These are phyloP conservation scores for Diachrysia chrysitis DNA, from an alignment of 2,888 invertebrate genomes.

Conservation along the genomic window DNA sequence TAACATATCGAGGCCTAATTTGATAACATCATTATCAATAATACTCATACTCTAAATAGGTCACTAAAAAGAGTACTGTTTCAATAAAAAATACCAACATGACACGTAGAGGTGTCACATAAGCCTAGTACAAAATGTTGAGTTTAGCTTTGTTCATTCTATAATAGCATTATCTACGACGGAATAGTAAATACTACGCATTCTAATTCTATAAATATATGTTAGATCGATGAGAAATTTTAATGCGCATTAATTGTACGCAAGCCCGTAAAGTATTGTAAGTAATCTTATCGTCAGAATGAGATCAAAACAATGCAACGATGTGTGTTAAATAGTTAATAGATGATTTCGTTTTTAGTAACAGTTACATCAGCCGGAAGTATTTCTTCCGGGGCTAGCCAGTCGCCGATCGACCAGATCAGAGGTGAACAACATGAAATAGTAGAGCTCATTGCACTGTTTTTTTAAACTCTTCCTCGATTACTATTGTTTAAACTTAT, in stretches of 20 bases:
- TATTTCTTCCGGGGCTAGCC: slow-evolving; percentile 81
- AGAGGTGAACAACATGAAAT: slow-evolving; percentile 65
- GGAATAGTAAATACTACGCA: slow-evolving; percentile 30
- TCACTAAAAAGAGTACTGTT: background rate
- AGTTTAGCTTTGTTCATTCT: background rate
- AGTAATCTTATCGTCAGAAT: slow-evolving; percentile 36
- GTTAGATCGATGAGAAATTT: slow-evolving; percentile 29
- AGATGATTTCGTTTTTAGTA: slow-evolving; percentile 62
- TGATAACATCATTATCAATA: too few species aligned
- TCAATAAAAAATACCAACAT: background rate
- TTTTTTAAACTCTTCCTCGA: slow-evolving; percentile 6
- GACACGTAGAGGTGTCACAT: background rate
- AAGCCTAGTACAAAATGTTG: background rate
- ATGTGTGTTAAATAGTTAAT: slow-evolving; percentile 11
- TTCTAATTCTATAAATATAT: slow-evolving; percentile 11
- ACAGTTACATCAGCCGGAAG: slow-evolving; percentile 81
- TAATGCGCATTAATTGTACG: slow-evolving; percentile 31
- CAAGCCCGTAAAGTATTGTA: slow-evolving; percentile 14
- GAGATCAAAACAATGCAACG: slow-evolving; percentile 26
- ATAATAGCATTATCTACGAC: slow-evolving; percentile 23
- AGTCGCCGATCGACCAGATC: slow-evolving; percentile 80
- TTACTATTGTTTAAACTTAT: slow-evolving; percentile 37
- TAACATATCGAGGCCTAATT: too few species aligned
- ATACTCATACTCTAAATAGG: too few species aligned
- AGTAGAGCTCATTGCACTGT: slow-evolving; percentile 27